A percentile compares a stretch with the other conserved stretches of the same genome.
Conservation (phyloP, 2,113 vertebrate genomes). For the Pelmatolapia mariae region DNA sequence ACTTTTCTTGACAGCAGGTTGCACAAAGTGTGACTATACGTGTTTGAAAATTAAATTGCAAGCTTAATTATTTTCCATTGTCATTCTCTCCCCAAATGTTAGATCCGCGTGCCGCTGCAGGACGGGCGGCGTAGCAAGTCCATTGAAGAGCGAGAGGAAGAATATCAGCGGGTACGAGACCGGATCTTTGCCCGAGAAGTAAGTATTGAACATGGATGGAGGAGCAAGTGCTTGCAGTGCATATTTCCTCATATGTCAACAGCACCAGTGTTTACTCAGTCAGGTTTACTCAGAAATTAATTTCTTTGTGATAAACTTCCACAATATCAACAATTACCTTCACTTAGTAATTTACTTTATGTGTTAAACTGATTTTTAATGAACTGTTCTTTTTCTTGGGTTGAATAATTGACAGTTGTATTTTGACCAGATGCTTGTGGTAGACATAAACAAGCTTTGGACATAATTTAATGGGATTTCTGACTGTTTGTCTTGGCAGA, state of each 20-base stretch:
- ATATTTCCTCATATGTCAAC: neutral
- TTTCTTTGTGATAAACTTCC: neutral
- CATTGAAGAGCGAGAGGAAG: slow-evolving; percentile 97
- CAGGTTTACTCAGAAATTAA: neutral
- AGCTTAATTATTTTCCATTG: neutral
- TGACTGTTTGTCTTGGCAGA: neutral
- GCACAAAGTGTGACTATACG: neutral
- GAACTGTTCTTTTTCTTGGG: neutral
- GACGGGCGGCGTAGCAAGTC: slow-evolving; percentile 98
- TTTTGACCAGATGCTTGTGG: neutral
- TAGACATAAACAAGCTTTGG: neutral
- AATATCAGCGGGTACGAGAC: slow-evolving; percentile 97
- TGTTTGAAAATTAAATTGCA: neutral
- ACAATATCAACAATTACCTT: neutral
- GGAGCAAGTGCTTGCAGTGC: neutral
- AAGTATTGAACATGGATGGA: slow-evolving; percentile 62
- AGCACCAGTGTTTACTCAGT: accelerated
- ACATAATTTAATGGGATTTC: neutral
- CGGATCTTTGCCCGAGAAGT: slow-evolving; percentile 98
- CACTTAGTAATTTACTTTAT: neutral
- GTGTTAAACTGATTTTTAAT: neutral
- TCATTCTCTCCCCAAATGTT: slow-evolving; percentile 31
- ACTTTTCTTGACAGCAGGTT: neutral
- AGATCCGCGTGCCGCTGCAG: slow-evolving; percentile 98
- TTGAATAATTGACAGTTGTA: neutral